Percentiles rank a stretch among this genome's conserved stretches.
These are phyloP conservation scores for Saxidomus purpurata DNA, from an alignment of 1,140 invertebrate species.

Conservation along the genomic window DNA sequence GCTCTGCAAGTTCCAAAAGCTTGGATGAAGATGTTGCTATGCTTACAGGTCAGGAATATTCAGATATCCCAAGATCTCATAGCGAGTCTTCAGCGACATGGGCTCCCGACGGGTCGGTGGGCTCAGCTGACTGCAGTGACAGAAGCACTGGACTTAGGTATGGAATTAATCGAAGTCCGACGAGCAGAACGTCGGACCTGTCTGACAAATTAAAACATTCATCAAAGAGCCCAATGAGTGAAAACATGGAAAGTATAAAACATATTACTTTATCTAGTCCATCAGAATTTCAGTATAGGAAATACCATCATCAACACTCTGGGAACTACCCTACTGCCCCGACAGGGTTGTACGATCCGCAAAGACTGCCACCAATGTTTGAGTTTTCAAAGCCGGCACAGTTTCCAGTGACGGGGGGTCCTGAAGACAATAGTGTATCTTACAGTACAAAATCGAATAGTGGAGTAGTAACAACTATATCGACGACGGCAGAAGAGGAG, in stretches of 20 bases:
- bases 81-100: slow-evolving; percentile 57
- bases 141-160: slow-evolving; percentile 13
- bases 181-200: background rate
- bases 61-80: slow-evolving; percentile 43
- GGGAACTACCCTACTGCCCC: background rate
- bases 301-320: slow-evolving; percentile 21
- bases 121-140: slow-evolving; percentile 11
- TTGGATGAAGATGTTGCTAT: slow-evolving; percentile 55
- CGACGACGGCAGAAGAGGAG: background rate
- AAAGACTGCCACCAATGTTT: slow-evolving; percentile 51
- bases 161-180: slow-evolving; percentile 25
- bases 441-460: slow-evolving; percentile 32
- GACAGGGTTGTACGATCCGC: slow-evolving; percentile 19
- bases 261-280: slow-evolving; percentile 64
- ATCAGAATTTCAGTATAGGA: slow-evolving; percentile 60
- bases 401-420: background rate
- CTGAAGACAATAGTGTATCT: slow-evolving; percentile 5
- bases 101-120: slow-evolving; percentile 6
- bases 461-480: background rate
- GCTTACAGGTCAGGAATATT: slow-evolving; percentile 59
- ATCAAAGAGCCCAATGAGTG: slow-evolving; percentile 57
- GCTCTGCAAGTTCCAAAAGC: slow-evolving; percentile 59
- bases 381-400: slow-evolving; percentile 33
- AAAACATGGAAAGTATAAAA: slow-evolving; percentile 46
- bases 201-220: slow-evolving; percentile 43